phyloP scores from a whole-genome alignment of 1,140 invertebrate genomes.

The Arion vulgaris region DNA sequence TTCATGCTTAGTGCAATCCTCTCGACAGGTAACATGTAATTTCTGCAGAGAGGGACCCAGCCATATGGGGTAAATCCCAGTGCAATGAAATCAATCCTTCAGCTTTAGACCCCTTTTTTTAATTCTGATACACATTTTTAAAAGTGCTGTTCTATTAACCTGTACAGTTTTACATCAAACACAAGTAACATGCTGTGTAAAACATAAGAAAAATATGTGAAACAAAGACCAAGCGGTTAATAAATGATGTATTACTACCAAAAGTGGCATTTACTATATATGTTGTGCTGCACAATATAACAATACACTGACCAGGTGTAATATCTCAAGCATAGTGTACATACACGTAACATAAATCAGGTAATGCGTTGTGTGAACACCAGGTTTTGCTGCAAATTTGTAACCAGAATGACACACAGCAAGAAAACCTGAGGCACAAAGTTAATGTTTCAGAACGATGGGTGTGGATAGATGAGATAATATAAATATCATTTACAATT shows the following conservation, averaged over 20 bases:
- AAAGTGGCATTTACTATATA: slow-evolving; percentile 6
- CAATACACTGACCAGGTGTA: slow-evolving; percentile 12
- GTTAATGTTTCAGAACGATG: neutral
- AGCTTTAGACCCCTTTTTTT: no score
- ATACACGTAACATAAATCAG: neutral
- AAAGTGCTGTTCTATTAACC: no score
- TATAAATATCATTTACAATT: no score
- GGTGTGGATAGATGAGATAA: neutral
- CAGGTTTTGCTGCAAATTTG: neutral
- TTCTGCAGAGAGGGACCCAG: no score
- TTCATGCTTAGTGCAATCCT: no score
- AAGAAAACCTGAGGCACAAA: neutral
- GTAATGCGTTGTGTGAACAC: neutral
- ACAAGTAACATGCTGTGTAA: neutral
- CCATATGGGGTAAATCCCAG: no score
- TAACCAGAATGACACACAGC: neutral
- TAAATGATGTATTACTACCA: slow-evolving; percentile 17
- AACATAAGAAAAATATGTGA: neutral
- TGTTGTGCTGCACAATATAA: slow-evolving; percentile 12
- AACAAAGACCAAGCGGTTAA: neutral
- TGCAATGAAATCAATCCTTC: no score
- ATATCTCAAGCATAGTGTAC: slow-evolving; percentile 13
- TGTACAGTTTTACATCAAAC: no score
- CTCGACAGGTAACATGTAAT: no score
- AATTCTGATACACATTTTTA: no score